A percentile compares a stretch with the other conserved stretches of the same genome.
These are phyloP conservation scores for Macroglossus sobrinus DNA, from an alignment of 2,113 vertebrate genomes.

Conservation along the genomic window DNA sequence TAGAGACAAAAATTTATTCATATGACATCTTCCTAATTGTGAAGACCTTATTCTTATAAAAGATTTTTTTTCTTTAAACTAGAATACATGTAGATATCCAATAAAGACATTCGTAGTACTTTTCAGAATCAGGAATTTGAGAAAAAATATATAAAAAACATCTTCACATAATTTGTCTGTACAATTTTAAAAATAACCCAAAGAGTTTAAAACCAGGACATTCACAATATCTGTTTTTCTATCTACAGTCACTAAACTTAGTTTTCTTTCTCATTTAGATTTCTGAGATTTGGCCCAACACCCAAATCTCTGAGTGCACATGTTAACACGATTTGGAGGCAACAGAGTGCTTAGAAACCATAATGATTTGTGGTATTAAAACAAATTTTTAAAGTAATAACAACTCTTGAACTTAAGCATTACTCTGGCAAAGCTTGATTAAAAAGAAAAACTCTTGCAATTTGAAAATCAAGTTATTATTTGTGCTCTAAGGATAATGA, in stretches of 20 bases:
- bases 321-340: constrained; percentile 44
- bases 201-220: background rate
- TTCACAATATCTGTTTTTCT: background rate
- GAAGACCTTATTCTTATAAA: background rate
- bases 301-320: background rate
- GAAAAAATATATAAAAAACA: background rate
- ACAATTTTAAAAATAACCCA: background rate
- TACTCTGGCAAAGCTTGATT: constrained; percentile 50
- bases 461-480: constrained; percentile 67
- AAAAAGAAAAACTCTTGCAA: constrained; percentile 55
- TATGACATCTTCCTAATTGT: background rate
- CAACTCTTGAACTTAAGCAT: constrained; percentile 59
- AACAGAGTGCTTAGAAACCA: constrained; percentile 48
- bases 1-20: background rate
- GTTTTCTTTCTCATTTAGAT: constrained; percentile 41
- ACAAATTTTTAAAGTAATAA: constrained; percentile 67
- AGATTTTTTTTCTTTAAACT: background rate
- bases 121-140: constrained; percentile 16
- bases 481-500: constrained; percentile 64
- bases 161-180: background rate
- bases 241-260: background rate
- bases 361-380: constrained; percentile 52
- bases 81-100: background rate
- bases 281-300: constrained; percentile 31
- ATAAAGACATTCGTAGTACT: background rate